Evolutionary conservation across 2,113 vertebrate species (phyloP), one percentile per base, ranked within the genome.

Genomic region (Lucifuga dentata): DNA sequence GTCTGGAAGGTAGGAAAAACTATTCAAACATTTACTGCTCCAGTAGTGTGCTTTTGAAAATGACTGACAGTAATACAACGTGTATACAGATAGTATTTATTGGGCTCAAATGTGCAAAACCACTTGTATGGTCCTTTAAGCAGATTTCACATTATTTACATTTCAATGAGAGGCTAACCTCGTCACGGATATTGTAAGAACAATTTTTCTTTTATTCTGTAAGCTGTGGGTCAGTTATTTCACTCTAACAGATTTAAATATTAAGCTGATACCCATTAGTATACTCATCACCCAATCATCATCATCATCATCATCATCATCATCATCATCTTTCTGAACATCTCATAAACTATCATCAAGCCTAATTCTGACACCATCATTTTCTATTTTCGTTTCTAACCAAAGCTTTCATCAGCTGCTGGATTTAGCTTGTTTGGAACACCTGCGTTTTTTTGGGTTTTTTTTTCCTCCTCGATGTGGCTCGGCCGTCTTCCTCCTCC

Each of bases 371-470:
- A 51, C 33, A 17, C 61, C 36, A 46, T 69, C 68, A 24, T 61
- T 74, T 64, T 61, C 49, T 51, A 58, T 83, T 70, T 73, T 55
- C 53, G 29, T 41, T 59, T 48, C 48, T 77, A 38, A 40, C 5
- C 21, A 11, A 59, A 40, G 32, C 76, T 64, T 73, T 68, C 49
- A 63, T 76, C 73, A 71, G 51, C 41, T 9, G 57, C 41, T 23
- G 43, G 57, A 55, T 78, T 75, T 53, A 58, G 17, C 64, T 67
- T 68, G 61, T 68, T 75, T 36, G 70, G 32, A 76, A 79, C 88
- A 89, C 76, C 87, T 88, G 84, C 75, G 72, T 51, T 60, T 29
- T n/a, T n/a, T n/a, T n/a, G n/a, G n/a, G n/a, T 63, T 26, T 19
- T 35, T 26, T 35, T 51, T 41, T n/a, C 35, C 48, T 50, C 35